Base-by-base conservation (phyloP, 37 sponge, comb jelly and placozoan species). In the Agelas oroides region DNA sequence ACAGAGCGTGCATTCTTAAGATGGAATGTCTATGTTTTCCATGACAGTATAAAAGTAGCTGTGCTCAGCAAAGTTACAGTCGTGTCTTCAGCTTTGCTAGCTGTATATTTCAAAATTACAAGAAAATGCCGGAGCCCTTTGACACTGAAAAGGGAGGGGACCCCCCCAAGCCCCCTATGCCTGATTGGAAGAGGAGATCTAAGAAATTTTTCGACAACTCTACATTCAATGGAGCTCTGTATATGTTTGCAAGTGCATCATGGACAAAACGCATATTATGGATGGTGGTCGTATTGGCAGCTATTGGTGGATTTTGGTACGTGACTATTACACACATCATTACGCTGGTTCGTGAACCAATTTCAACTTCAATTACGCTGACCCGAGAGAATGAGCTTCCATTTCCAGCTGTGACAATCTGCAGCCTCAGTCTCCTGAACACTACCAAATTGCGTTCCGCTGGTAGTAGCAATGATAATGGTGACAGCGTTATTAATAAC, bases 331-430 rank as follows among this genome's bases (percentile, higher is more conserved):
- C 25, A 14, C 25, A 27, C 62, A 61, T 61, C 25, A 25, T 55
- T 34, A 28, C 6, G 32, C 35, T 75, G 20, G 20, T 28, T 16
- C 31, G 59, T 19, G 76, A 75, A 28, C 76, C 76, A 20, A 75
- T 75, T 58, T 75, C 76, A 25, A 75, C 76, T 3, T 75, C 76
- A 16, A 75, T 75, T 31, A 75, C 76, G 11, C 20, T 58, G 12
- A 59, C 40, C 2, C 58, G 70, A n/a, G 40, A 82, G 41, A 32
- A 59, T 11, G 25, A 53, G 37, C 38, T 82, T 1, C 1, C 17
- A 1, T 81, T 81, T 68, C 81, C 81, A 23, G 70, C 81, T 6
- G 81, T 81, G 53, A 81, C 81, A 16, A 54, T 82, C 28, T 82
- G 83, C 63, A 82, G 71, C 31, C 46, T 82, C 18, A 82, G 63